phyloP scores from a whole-genome alignment of 2,113 vertebrate species.

The Toxotes chatareus region DNA sequence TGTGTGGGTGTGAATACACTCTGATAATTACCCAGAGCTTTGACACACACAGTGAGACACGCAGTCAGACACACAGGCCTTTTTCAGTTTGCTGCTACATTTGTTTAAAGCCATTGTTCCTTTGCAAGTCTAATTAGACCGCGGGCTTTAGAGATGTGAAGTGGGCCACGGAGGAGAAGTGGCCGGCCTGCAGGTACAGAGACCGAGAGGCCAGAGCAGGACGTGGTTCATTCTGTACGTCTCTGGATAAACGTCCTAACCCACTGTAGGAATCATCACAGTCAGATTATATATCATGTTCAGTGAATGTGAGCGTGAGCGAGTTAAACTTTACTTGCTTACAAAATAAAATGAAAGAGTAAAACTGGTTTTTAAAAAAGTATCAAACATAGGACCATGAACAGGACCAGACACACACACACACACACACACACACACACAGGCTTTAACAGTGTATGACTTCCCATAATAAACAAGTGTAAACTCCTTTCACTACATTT shows the following conservation, averaged over 20 bases:
- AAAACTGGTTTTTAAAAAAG: no score
- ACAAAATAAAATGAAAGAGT: background rate
- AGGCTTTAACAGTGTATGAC: no score
- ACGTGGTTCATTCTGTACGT: background rate
- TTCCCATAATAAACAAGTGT: no score
- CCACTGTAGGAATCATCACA: no score
- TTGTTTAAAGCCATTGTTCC: conserved; percentile 43
- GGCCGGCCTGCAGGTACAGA: conserved; percentile 14
- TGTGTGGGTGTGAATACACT: conserved; percentile 18
- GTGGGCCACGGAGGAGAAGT: conserved; percentile 2
- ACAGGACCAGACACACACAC: no score
- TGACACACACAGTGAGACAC: conserved; percentile 6
- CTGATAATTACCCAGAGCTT: conserved; percentile 31
- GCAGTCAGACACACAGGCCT: background rate
- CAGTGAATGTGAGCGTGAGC: no score
- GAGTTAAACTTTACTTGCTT: background rate
- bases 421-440: no score
- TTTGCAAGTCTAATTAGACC: conserved; percentile 36
- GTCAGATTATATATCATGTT: no score
- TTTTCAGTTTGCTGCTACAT: conserved; percentile 16
- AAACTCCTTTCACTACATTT: background rate
- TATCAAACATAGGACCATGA: no score
- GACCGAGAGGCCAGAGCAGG: background rate
- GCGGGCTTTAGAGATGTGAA: conserved; percentile 35
- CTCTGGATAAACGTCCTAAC: no score